Percentiles rank a stretch among this genome's conserved stretches.
Conservation (phyloP, 2,113 vertebrate genomes). For the Oxyruncus cristatus region DNA sequence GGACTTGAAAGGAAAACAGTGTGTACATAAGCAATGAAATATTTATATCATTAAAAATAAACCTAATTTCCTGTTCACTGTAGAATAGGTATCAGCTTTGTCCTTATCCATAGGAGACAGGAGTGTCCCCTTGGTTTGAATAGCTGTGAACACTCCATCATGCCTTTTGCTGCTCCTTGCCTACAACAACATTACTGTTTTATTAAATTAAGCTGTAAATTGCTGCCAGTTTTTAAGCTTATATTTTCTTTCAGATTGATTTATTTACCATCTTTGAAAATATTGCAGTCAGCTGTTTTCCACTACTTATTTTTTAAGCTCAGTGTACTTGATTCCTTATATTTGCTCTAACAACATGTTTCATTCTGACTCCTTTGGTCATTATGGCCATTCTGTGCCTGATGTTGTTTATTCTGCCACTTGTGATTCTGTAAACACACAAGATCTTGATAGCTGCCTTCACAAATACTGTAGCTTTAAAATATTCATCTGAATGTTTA, state of each 20-base stretch:
- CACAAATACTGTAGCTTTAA: not conserved
- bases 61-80: not conserved
- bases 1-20: not conserved
- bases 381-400: not conserved
- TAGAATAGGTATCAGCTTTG: not conserved
- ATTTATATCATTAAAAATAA: not conserved
- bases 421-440: not conserved
- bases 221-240: not conserved
- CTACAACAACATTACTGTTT: not conserved
- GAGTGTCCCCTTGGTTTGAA: not conserved
- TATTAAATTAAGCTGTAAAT: not conserved
- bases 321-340: not conserved
- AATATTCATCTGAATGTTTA: not conserved
- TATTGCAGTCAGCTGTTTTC: not conserved
- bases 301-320: not conserved
- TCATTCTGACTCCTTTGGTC: not conserved
- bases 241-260: not conserved
- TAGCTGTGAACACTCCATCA: not conserved
- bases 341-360: not conserved
- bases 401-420: not conserved
- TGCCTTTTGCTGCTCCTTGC: not conserved
- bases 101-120: not conserved
- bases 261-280: not conserved
- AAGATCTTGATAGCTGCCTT: not conserved
- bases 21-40: not conserved